Evolutionary conservation across 2,888 invertebrate genomes (phyloP).

Genomic region (Tetanocera ferruginea): DNA sequence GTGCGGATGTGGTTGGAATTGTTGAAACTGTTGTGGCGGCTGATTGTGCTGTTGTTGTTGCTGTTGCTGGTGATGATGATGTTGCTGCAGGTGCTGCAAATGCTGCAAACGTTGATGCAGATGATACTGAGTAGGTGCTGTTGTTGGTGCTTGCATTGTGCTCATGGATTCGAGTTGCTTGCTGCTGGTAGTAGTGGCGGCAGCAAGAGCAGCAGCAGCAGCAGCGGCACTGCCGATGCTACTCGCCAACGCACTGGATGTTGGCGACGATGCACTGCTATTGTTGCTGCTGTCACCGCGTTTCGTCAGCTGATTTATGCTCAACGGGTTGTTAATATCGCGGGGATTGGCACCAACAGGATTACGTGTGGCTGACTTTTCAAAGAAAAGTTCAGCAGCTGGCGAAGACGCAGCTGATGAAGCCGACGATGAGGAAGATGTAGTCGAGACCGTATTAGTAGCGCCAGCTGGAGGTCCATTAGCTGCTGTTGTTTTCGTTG

Average conservation of each 20-base stretch:
- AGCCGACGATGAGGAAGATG: constrained; percentile 30
- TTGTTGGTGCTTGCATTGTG: constrained; percentile 22
- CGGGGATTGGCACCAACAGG: constrained; percentile 93
- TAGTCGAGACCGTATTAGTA: constrained; percentile 36
- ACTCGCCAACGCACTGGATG: constrained; percentile 30
- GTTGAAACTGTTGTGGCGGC: constrained; percentile 40
- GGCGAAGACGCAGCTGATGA: constrained; percentile 49
- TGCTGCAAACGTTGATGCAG: constrained; percentile 37
- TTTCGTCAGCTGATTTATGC: constrained; percentile 90
- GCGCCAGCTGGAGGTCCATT: constrained; percentile 56
- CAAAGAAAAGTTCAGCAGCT: constrained; percentile 64
- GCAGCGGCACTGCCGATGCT: constrained; percentile 42
- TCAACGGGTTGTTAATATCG: constrained; percentile 92
- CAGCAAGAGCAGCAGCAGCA: constrained; percentile 16
- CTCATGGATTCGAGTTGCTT: constrained; percentile 2
- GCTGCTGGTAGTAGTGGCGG: background rate
- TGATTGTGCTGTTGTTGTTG: constrained; percentile 29
- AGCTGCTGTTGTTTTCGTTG: constrained; percentile 54
- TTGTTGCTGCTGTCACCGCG: constrained; percentile 61
- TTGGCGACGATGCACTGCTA: constrained; percentile 41
- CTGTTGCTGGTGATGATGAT: constrained; percentile 35
- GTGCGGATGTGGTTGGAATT: constrained; percentile 33
- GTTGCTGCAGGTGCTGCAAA: constrained; percentile 40
- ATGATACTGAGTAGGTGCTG: constrained; percentile 31
- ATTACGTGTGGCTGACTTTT: constrained; percentile 72